A percentile compares a stretch with the other conserved stretches of the same genome.
These are phyloP conservation scores for Parazoanthus darwini DNA, from an alignment of 92 coral and sea anemone species.

Conservation along the genomic window DNA sequence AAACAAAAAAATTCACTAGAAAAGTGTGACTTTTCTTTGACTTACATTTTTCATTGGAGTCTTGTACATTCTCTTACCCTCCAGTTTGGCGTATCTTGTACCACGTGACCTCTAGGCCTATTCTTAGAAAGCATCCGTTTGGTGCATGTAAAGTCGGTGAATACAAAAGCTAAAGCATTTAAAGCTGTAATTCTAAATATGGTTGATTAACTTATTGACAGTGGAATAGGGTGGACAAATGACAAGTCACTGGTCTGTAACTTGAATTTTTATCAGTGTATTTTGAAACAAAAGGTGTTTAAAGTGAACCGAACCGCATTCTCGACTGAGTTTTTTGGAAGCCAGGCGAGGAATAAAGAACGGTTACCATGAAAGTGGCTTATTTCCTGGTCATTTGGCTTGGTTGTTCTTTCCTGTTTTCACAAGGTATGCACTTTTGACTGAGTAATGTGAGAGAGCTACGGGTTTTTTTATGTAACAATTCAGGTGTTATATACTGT, in stretches of 20 bases:
- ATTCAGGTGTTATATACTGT: not conserved
- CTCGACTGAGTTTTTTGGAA: not conserved
- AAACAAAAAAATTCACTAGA: too few relatives aligned
- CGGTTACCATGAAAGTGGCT: not conserved
- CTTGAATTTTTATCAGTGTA: not conserved
- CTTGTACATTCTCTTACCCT: too few relatives aligned
- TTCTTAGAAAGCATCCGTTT: too few relatives aligned
- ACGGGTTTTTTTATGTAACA: too few relatives aligned
- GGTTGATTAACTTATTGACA: not conserved
- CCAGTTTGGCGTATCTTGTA: too few relatives aligned
- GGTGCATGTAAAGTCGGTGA: too few relatives aligned
- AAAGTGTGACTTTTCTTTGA: too few relatives aligned
- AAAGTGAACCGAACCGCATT: not conserved
- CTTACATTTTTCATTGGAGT: too few relatives aligned
- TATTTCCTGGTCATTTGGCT: not conserved
- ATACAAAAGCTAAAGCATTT: not conserved
- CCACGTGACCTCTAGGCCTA: too few relatives aligned
- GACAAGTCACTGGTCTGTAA: not conserved
- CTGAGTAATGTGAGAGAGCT: not conserved
- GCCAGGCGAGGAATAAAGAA: not conserved
- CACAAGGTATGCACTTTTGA: not conserved
- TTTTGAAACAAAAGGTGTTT: not conserved
- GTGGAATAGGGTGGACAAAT: too few relatives aligned
- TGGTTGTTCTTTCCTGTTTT: not conserved
- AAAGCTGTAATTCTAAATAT: too few relatives aligned